Conservation (phyloP, 2,113 vertebrate genomes). For the Seriola rivoliana region DNA sequence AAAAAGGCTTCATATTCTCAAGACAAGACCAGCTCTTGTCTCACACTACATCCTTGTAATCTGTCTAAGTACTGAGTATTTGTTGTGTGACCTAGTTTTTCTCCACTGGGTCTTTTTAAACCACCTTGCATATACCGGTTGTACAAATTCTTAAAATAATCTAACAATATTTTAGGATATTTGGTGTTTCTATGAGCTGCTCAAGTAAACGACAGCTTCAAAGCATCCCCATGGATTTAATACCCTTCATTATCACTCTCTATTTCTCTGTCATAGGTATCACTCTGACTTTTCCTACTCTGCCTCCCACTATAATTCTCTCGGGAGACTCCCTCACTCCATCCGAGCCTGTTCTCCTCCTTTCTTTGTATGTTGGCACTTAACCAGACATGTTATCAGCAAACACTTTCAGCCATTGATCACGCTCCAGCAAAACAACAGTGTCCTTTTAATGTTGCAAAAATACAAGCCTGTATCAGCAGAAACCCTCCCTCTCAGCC, state of each 20-base stretch:
- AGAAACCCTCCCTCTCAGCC: constrained; percentile 25
- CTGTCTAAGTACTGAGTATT: neutral
- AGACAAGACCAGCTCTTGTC: neutral
- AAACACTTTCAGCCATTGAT: constrained; percentile 63
- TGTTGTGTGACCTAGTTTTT: constrained; percentile 35
- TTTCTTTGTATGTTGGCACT: constrained; percentile 45
- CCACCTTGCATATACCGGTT: constrained; percentile 9
- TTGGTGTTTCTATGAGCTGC: constrained; percentile 4
- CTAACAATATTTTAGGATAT: constrained; percentile 11
- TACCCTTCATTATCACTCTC: constrained; percentile 16
- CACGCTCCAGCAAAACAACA: constrained; percentile 42
- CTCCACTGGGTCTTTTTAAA: constrained; percentile 16
- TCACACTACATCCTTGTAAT: neutral
- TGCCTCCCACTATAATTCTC: constrained; percentile 21
- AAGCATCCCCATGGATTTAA: constrained; percentile 42
- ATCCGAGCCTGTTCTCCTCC: constrained; percentile 2
- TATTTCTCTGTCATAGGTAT: constrained; percentile 31
- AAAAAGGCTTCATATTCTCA: neutral
- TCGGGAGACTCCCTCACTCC: constrained; percentile 14
- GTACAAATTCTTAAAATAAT: constrained; percentile 25
- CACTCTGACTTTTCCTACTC: constrained; percentile 38
- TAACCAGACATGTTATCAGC: constrained; percentile 57
- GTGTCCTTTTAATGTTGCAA: constrained; percentile 44
- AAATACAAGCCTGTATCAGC: constrained; percentile 47
- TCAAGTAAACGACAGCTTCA: constrained; percentile 6